Evolutionary conservation across 2,888 invertebrate genomes (phyloP).

Genomic region (Lasioglossum vierecki): DNA sequence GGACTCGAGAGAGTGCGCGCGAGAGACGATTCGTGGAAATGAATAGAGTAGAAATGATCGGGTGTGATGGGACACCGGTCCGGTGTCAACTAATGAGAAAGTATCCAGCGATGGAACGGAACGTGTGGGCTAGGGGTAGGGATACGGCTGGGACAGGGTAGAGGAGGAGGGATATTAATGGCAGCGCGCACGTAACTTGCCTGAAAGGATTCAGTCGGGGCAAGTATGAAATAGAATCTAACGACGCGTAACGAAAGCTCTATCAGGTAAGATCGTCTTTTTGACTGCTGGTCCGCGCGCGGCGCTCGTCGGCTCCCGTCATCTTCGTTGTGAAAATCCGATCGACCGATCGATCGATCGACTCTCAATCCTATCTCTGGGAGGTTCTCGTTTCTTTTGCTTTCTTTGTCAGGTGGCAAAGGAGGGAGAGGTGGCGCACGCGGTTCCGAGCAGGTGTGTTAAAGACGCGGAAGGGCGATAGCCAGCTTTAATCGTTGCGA

Average conservation of each 20-base stretch:
- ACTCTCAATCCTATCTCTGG: neutral
- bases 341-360: neutral
- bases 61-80: constrained; percentile 6
- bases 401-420: neutral
- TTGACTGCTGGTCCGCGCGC: constrained; percentile 27
- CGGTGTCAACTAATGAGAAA: constrained; percentile 39
- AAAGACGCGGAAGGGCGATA: constrained; percentile 37
- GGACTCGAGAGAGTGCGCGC: constrained; percentile 17
- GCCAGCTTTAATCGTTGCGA: constrained; percentile 63
- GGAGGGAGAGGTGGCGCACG: neutral
- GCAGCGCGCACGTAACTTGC: constrained; percentile 64
- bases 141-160: constrained; percentile 29
- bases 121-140: neutral
- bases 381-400: neutral
- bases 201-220: constrained; percentile 73
- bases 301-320: constrained; percentile 5
- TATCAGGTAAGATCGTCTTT: constrained; percentile 34
- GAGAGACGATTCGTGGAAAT: constrained; percentile 9
- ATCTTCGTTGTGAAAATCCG: constrained; percentile 32
- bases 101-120: constrained; percentile 5
- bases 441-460: neutral
- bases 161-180: constrained; percentile 48
- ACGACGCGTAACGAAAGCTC: constrained; percentile 44
- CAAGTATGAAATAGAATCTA: constrained; percentile 70
- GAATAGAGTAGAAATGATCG: constrained; percentile 42